Conservation (phyloP, 1,140 invertebrate species). For the Halesus radiatus region DNA sequence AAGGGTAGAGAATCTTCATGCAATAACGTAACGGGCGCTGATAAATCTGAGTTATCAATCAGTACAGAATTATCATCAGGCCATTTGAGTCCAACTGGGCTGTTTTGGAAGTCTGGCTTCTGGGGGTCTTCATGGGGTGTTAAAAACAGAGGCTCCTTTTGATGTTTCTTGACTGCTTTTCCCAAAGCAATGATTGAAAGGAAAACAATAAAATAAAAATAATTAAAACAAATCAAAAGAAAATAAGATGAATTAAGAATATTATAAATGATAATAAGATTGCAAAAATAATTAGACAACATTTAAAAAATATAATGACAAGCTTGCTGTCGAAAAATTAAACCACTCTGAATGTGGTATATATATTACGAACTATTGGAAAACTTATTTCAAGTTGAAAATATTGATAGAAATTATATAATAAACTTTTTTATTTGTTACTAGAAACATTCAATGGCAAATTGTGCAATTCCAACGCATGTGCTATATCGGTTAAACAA, state of each 20-base stretch:
- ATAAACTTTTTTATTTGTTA: background rate
- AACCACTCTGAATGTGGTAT: too few species aligned
- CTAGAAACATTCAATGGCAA: background rate
- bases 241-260: background rate
- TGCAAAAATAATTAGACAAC: background rate
- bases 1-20: constrained; percentile 3
- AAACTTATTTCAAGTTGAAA: too few species aligned
- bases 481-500: background rate
- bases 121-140: constrained; percentile 26
- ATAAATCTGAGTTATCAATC: background rate
- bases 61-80: background rate
- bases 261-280: constrained; percentile 6
- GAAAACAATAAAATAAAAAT: constrained; percentile 52
- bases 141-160: constrained; percentile 38
- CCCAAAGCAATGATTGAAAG: constrained; percentile 22
- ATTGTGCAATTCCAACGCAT: background rate
- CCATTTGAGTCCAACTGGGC: background rate
- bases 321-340: too few species aligned
- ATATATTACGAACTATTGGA: too few species aligned
- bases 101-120: constrained; percentile 18
- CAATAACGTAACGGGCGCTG: background rate
- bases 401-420: too few species aligned
- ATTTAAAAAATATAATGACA: too few species aligned
- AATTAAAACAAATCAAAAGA: constrained; percentile 43
- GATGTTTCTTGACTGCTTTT: constrained; percentile 33